Evolutionary conservation across 1,140 invertebrate genomes (phyloP).

Genomic region (Adelges cooleyi): DNA sequence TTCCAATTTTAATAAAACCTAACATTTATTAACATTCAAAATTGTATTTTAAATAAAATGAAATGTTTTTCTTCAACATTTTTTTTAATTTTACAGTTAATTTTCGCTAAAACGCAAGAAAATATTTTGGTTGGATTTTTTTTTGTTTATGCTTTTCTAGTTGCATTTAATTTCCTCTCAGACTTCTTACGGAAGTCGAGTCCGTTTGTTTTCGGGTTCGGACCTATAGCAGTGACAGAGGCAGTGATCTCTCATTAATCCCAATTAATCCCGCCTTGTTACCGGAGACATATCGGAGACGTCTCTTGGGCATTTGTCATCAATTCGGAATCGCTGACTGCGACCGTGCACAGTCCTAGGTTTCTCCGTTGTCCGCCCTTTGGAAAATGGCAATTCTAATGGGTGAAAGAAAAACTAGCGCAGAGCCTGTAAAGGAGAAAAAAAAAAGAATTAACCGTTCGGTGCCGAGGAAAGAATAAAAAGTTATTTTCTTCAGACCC

Average conservation of each 20-base stretch:
- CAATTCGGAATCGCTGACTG: slow-evolving; percentile 1
- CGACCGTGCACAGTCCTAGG: neutral
- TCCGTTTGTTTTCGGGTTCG: neutral
- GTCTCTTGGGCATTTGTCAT: slow-evolving; percentile 23
- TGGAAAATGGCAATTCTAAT: slow-evolving; percentile 1
- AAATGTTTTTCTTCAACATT: too few relatives aligned
- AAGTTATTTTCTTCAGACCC: neutral
- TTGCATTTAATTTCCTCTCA: too few relatives aligned
- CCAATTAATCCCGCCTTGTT: slow-evolving; percentile 25
- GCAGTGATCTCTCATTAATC: slow-evolving; percentile 21
- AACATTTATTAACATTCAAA: too few relatives aligned
- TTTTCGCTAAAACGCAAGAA: too few relatives aligned
- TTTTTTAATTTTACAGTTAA: too few relatives aligned
- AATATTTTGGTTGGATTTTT: too few relatives aligned
- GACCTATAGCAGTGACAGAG: neutral
- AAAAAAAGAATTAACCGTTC: neutral
- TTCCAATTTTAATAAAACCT: too few relatives aligned
- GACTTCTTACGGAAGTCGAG: too few relatives aligned
- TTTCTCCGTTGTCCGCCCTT: neutral
- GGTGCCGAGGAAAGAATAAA: neutral
- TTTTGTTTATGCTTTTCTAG: too few relatives aligned
- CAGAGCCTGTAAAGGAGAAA: neutral
- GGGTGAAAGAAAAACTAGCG: neutral
- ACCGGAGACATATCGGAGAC: slow-evolving; percentile 19
- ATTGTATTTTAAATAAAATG: too few relatives aligned